Conservation (phyloP, 2,113 vertebrate species). For the Phalacrocorax brasilianus region DNA sequence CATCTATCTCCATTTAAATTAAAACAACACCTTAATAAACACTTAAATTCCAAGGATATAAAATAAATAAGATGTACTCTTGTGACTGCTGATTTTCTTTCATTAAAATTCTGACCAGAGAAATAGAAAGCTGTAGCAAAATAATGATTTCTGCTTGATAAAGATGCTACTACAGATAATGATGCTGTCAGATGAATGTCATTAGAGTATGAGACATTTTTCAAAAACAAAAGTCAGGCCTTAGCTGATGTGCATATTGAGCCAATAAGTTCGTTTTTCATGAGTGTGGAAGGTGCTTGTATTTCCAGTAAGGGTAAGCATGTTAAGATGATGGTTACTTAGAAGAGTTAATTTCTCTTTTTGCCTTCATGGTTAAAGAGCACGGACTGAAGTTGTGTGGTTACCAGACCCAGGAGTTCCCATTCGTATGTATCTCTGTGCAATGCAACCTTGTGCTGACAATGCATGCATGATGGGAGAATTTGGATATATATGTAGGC, state of each 20-base stretch:
- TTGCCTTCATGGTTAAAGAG: not conserved
- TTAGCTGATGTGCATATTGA: not conserved
- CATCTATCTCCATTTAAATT: not conserved
- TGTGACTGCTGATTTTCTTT: not conserved
- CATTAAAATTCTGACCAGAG: not conserved
- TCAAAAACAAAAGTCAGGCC: not conserved
- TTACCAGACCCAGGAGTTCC: not conserved
- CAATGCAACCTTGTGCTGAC: not conserved
- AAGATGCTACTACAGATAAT: not conserved
- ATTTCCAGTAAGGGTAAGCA: not conserved
- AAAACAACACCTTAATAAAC: not conserved
- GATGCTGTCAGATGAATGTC: not conserved
- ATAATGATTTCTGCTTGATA: not conserved
- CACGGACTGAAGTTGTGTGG: not conserved
- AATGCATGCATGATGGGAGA: fast-evolving
- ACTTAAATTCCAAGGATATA: not conserved
- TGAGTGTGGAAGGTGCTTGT: not conserved
- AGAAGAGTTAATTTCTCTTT: not conserved
- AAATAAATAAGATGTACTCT: not conserved
- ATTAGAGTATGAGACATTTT: not conserved
- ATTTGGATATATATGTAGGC: fast-evolving
- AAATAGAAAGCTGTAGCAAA: not conserved
- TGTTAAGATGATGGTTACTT: not conserved
- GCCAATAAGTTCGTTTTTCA: not conserved
- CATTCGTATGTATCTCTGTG: not conserved